These are phyloP conservation scores for Patella vulgata DNA, from an alignment of 1,140 invertebrate species.

Conservation along the genomic window DNA sequence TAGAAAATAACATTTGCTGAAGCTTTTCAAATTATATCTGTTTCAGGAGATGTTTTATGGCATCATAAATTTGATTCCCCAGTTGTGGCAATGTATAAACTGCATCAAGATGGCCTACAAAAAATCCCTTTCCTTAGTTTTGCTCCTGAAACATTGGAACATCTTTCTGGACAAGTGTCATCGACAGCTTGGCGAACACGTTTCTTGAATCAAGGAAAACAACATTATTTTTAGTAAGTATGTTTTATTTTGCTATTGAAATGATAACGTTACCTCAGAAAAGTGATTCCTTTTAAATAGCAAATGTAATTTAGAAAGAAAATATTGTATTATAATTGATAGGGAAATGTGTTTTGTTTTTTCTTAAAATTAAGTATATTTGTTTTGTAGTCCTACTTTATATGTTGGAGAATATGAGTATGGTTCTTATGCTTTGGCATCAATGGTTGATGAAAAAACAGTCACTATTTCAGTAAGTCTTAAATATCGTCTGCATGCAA, in stretches of 20 bases:
- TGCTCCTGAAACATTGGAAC: constrained; percentile 82
- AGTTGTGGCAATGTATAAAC: constrained; percentile 88
- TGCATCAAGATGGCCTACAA: constrained; percentile 80
- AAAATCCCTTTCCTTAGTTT: constrained; percentile 91
- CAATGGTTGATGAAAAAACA: constrained; percentile 85
- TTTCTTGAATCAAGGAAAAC: constrained; percentile 54
- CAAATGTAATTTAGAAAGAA: background rate
- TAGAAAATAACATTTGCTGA: too few species aligned
- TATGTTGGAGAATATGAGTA: constrained; percentile 92
- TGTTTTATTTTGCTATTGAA: too few species aligned
- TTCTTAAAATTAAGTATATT: too few species aligned
- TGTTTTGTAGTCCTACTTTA: constrained; percentile 80
- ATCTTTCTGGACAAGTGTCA: constrained; percentile 70
- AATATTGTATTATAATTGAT: too few species aligned
- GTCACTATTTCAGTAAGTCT: constrained; percentile 67
- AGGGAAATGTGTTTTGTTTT: too few species aligned
- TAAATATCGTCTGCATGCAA: background rate
- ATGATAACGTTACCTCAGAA: background rate
- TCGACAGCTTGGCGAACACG: constrained; percentile 54
- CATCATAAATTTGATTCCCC: constrained; percentile 87
- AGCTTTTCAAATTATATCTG: background rate
- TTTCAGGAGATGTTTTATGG: constrained; percentile 82
- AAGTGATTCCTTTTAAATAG: background rate
- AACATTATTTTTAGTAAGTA: constrained; percentile 60
- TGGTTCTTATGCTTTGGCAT: constrained; percentile 90